phyloP scores from a whole-genome alignment of 2,113 vertebrate species.

The Myrmecophaga tridactyla region DNA sequence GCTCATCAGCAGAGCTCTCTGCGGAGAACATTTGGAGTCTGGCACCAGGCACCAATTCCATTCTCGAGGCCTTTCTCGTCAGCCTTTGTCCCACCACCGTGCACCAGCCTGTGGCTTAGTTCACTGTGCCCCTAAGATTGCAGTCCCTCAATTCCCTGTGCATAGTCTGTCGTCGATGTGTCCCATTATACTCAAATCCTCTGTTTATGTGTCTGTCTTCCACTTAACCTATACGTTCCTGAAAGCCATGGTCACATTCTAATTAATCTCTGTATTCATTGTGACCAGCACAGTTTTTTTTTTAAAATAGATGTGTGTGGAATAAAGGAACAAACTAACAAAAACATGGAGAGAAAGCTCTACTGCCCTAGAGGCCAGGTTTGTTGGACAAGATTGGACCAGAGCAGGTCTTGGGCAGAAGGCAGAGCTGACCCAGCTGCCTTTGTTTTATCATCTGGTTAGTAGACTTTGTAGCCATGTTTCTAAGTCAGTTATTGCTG shows the following conservation, averaged over 20 bases:
- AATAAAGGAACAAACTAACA: background rate
- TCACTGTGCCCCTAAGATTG: background rate
- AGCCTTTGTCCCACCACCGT: background rate
- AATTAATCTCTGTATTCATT: background rate
- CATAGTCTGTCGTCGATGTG: background rate
- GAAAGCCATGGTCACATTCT: background rate
- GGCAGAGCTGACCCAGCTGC: background rate
- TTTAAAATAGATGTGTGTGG: background rate
- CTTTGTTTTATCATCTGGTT: background rate
- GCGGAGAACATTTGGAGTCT: background rate
- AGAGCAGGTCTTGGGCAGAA: background rate
- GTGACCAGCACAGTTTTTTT: background rate
- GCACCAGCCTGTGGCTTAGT: rapidly evolving
- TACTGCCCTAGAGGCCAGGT: background rate
- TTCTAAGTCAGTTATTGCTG: background rate
- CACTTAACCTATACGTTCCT: background rate
- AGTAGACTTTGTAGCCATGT: background rate
- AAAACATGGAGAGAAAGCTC: background rate
- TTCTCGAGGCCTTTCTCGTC: background rate
- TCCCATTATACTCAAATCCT: background rate
- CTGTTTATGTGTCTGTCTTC: background rate
- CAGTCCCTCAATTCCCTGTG: background rate
- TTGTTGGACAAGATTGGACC: background rate
- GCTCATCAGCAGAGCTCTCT: background rate
- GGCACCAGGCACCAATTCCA: background rate